These are phyloP conservation scores for Anoplophora glabripennis DNA, from an alignment of 1,140 invertebrate species.

Conservation along the genomic window DNA sequence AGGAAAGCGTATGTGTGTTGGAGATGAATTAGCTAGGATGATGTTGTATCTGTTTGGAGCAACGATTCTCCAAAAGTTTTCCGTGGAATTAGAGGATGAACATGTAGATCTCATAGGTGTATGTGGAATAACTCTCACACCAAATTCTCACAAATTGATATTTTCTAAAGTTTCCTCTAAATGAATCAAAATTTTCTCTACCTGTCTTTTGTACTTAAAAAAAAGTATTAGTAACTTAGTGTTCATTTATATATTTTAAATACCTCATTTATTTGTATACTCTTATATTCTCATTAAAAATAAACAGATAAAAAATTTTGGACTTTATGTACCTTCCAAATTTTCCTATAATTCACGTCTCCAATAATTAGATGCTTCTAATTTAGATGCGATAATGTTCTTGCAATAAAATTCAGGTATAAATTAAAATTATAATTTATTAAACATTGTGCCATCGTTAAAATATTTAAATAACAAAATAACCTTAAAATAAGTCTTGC, in stretches of 20 bases:
- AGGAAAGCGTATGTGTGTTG: conserved; percentile 84
- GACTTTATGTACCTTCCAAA: neutral
- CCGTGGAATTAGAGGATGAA: conserved; percentile 42
- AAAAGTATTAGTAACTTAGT: no score
- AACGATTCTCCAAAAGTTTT: conserved; percentile 63
- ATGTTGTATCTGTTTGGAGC: conserved; percentile 65
- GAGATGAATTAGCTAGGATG: conserved; percentile 80
- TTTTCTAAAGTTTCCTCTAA: conserved; percentile 44
- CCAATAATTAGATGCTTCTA: neutral
- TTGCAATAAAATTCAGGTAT: neutral
- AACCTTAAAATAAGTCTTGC: conserved; percentile 36
- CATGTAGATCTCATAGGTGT: conserved; percentile 58
- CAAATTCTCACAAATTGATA: conserved; percentile 56
- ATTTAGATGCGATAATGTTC: neutral
- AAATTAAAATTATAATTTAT: conserved; percentile 13
- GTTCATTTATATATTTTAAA: no score
- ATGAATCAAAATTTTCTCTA: no score
- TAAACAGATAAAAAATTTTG: neutral
- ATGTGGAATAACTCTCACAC: conserved; percentile 70
- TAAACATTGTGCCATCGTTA: conserved; percentile 4
- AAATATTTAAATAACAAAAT: conserved; percentile 36
- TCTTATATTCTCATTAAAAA: neutral
- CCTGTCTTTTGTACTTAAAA: no score
- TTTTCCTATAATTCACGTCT: neutral
- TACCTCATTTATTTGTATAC: neutral